A percentile compares a stretch with the other conserved stretches of the same genome.
Evolutionary conservation across 2,797 vertebrate species (phyloP).

Genomic region (Clarias platycephalus): DNA sequence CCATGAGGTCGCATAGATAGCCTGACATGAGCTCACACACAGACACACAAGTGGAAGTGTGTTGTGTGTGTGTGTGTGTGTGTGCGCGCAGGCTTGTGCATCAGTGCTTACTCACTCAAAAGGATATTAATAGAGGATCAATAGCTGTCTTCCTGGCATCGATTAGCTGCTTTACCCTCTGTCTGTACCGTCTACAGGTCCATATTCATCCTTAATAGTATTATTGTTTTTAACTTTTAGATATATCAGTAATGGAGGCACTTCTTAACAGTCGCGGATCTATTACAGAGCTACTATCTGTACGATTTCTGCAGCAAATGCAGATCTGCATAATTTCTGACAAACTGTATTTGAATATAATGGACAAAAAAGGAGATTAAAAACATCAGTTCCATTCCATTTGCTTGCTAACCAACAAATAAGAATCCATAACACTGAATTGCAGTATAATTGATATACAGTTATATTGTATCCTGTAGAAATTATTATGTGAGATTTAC

Average conservation of each 20-base stretch:
- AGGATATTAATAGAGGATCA: conserved; percentile 46
- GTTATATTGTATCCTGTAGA: neutral
- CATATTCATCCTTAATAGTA: conserved; percentile 7
- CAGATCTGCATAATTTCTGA: neutral
- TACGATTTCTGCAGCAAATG: neutral
- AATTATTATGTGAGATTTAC: neutral
- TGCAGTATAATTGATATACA: neutral
- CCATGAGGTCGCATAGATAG: too few relatives aligned
- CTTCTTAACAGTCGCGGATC: neutral
- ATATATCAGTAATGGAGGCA: neutral
- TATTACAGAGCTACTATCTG: neutral
- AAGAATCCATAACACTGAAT: neutral
- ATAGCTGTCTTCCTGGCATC: conserved; percentile 39
- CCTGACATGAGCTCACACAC: too few relatives aligned
- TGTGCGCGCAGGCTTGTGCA: conserved; percentile 42
- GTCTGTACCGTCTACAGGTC: conserved; percentile 18
- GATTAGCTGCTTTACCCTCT: conserved; percentile 32
- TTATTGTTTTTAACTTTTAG: neutral
- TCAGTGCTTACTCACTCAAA: conserved; percentile 52
- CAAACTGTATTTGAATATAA: too few relatives aligned
- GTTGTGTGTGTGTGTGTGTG: conserved; percentile 16
- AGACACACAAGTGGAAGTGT: too few relatives aligned
- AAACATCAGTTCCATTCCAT: neutral
- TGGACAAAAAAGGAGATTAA: neutral
- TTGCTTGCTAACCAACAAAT: neutral